Evolutionary conservation across 2,888 invertebrate genomes (phyloP), one percentile per base, ranked within the genome.

Genomic region (Drosophila maculinotata): DNA sequence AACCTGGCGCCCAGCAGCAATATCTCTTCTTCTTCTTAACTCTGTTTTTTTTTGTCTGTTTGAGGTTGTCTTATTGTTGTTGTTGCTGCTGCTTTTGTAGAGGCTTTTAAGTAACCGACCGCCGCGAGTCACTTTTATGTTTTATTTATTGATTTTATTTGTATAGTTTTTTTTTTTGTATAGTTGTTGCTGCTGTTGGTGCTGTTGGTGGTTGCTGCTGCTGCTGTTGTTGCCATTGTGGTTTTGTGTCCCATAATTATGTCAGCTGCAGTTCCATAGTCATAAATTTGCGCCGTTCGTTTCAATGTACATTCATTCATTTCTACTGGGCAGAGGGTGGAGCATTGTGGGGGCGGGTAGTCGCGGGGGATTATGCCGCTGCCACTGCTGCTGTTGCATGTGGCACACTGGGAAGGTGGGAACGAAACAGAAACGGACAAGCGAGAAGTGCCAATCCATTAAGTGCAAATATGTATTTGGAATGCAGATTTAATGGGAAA

Each of bases 71-170:
- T 9, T 15, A 4, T 0, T 6, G 1, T 2, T 15, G 15, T n/a
- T 3, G 20, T 3, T 36, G 17, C 3, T 17, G 10, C 1, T n/a
- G 26, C 10, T 42, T 38, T 31, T 49, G 56, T 63, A 17, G 51
- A 8, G 42, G 58, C 67, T 81, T 74, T 81, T 74, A 77, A 66
- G 73, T 77, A 69, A 77, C 79, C 81, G 82, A 81, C 76, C 28
- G 59, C 67, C 57, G 67, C 78, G 67, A 78, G 78, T 75, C 54
- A 68, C 68, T 76, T 76, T 70, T 86, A 79, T 83, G 84, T 76
- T 79, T 80, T 76, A 79, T 80, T 79, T 80, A 80, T 80, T 80
- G 80, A 80, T 83, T 80, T 86, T 80, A 76, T 79, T 83, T 73
- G 67, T 86, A 44, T 68, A 60, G 62, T 33, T 45, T 57, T 48